Evolutionary conservation across 35 echinoderm and acorn worm species (phyloP).

Genomic region (Ptychodera flava): DNA sequence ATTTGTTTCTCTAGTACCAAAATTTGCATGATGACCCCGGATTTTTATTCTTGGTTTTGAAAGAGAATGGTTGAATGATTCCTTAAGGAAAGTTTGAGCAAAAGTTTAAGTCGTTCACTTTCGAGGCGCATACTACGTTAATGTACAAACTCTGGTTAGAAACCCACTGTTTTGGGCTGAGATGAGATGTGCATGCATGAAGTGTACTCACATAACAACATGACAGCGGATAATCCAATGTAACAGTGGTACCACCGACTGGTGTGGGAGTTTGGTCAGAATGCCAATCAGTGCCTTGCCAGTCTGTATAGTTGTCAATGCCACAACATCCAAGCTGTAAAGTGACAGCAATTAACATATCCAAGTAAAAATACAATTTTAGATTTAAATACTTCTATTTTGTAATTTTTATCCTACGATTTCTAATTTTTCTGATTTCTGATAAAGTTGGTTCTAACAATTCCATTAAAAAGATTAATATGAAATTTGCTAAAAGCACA

Average conservation of each 20-base stretch:
- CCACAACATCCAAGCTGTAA: slow-evolving; percentile 12
- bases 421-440: not conserved
- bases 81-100: too few relatives aligned
- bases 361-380: not conserved
- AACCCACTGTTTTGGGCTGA: too few relatives aligned
- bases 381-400: not conserved
- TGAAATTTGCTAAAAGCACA: not conserved
- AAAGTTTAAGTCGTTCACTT: too few relatives aligned
- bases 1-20: too few relatives aligned
- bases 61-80: too few relatives aligned
- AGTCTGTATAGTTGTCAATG: not conserved
- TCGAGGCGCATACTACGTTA: too few relatives aligned
- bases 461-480: not conserved
- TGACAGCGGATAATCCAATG: not conserved
- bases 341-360: not conserved
- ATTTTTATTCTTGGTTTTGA: too few relatives aligned
- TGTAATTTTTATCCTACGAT: not conserved
- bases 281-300: not conserved
- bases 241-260: not conserved
- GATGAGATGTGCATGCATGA: slow-evolving; percentile 16
- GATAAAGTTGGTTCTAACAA: not conserved
- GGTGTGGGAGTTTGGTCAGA: not conserved
- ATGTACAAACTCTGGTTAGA: too few relatives aligned
- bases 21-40: too few relatives aligned
- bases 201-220: slow-evolving; percentile 5